Base-by-base conservation (phyloP, 1,140 invertebrate genomes). In the Ganaspis sp. region DNA sequence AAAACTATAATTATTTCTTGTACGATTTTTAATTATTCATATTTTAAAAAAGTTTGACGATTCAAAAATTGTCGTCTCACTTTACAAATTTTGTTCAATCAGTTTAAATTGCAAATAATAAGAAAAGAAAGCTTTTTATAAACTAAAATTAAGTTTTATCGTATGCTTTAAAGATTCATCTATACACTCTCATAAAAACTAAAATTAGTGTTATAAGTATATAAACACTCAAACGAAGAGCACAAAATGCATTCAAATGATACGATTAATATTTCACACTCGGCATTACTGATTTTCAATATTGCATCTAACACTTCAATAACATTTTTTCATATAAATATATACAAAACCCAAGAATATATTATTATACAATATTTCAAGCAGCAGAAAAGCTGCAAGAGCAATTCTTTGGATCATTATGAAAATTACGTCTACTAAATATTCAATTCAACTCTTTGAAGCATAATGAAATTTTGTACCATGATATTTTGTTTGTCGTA, bases 311-410 rank as follows among this genome's bases (percentile, higher is more conserved):
- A 49, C 1, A n/a, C 6, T n/a, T 49, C 6, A 49, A 45, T 45
- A 45, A 49, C 17, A 17, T 49, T 49, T n/a, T 49, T 15, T 45
- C 12, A n/a, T 45, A 45, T 45, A n/a, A 15, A 45, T 45, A 45
- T 15, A 45, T 45, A 45, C 42, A 45, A n/a, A 45, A n/a, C 42
- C n/a, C 42, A n/a, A 45, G 1, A 45, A 45, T 49, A 49, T 49
- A 49, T 4, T 49, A 49, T 49, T n/a, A 49, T 17, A 49, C n/a
- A 49, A 49, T 17, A 1, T 49, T 49, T 49, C 34, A 5, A 72
- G 78, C 73, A 64, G 54, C 40, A 17, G 12, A 49, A 45, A 49
- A 49, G 17, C 45, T 17, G 17, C 45, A 49, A 5, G 4, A 49
- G 15, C 45, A 49, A 49, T 17, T 49, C 45, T 49, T 49, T 49